phyloP scores from a whole-genome alignment of 2,113 vertebrate species.

The Ammodytes dubius region DNA sequence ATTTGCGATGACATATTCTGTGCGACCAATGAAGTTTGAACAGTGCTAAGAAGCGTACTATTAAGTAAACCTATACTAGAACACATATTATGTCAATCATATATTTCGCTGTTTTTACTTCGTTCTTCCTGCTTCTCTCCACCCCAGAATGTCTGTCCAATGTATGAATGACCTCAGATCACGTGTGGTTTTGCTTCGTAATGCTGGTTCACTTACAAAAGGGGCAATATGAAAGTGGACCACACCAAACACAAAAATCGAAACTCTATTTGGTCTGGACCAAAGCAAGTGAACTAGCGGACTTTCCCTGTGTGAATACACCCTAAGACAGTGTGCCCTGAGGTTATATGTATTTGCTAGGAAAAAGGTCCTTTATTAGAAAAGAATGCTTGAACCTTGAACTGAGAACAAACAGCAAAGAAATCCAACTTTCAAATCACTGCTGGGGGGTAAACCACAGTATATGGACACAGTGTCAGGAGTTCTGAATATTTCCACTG shows the following conservation, averaged over 20 bases:
- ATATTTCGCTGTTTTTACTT: no score
- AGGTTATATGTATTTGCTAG: slow-evolving; percentile 29
- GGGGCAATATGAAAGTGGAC: no score
- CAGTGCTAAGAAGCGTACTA: slow-evolving; percentile 22
- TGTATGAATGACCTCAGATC: no score
- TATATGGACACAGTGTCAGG: neutral
- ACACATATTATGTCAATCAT: neutral
- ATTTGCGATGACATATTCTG: slow-evolving; percentile 17
- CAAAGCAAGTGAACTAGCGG: no score
- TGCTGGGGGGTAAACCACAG: neutral
- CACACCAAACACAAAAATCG: no score
- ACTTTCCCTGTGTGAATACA: no score
- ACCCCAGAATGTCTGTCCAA: no score
- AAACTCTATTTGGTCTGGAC: no score
- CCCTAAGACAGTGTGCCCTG: neutral
- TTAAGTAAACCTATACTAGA: slow-evolving; percentile 13
- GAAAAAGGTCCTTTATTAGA: slow-evolving; percentile 38
- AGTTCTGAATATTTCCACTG: neutral
- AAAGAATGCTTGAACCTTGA: slow-evolving; percentile 30
- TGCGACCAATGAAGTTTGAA: slow-evolving; percentile 43
- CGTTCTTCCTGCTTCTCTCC: no score
- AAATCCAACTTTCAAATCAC: slow-evolving; percentile 10
- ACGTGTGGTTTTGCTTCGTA: no score
- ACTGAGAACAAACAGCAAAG: slow-evolving; percentile 15
- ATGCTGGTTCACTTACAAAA: no score